A percentile compares a stretch with the other conserved stretches of the same genome.
Evolutionary conservation across 2,113 vertebrate genomes (phyloP).

Genomic region (Burhinus oedicnemus): DNA sequence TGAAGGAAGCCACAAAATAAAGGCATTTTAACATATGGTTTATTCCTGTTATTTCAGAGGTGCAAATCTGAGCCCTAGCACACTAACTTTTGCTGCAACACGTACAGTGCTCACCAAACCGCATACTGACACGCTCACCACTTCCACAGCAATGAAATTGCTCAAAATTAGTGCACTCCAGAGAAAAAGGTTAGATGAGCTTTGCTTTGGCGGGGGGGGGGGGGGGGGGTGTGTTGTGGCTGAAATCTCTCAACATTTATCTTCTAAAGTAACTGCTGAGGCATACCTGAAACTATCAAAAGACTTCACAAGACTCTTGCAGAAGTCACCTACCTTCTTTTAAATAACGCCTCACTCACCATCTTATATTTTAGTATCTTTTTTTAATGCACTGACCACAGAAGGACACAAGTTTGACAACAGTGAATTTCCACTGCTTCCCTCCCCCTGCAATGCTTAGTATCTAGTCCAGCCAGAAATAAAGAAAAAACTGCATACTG

Average conservation of each 20-base stretch:
- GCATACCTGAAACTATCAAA: background rate
- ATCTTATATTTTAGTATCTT: background rate
- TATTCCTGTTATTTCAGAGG: background rate
- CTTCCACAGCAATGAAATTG: background rate
- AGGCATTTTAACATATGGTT: background rate
- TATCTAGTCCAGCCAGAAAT: background rate
- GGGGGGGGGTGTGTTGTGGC: too few relatives aligned
- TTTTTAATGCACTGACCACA: background rate
- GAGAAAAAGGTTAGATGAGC: background rate
- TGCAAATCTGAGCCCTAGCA: background rate
- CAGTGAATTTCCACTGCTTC: background rate
- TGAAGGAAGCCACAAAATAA: background rate
- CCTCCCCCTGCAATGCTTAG: background rate
- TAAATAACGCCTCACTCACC: background rate
- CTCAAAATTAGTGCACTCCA: background rate
- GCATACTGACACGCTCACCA: fast-evolving
- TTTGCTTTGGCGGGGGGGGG: background rate
- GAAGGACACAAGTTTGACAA: background rate
- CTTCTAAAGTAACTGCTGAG: background rate
- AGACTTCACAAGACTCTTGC: background rate
- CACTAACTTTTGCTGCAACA: background rate
- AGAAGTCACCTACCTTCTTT: background rate
- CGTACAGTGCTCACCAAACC: background rate
- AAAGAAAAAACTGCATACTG: background rate
- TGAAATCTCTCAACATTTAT: background rate